Evolutionary conservation across 1,140 invertebrate species (phyloP).

Genomic region (Bombyx mandarina): DNA sequence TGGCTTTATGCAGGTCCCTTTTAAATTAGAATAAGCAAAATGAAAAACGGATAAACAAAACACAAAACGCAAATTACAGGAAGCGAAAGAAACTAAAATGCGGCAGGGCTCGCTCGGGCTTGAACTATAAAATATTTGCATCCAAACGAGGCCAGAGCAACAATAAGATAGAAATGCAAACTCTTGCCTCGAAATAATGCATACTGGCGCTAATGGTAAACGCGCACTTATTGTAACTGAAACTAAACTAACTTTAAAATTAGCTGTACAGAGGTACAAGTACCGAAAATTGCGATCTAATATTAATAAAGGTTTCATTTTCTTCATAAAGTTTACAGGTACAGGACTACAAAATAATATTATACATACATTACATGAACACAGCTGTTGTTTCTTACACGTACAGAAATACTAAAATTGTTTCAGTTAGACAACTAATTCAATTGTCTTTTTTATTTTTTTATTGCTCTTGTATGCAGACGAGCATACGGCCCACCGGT

Average conservation of each 20-base stretch:
- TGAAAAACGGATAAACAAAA: slow-evolving; percentile 23
- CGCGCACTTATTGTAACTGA: slow-evolving; percentile 5
- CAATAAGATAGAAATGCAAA: slow-evolving; percentile 53
- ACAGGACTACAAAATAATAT: too few species aligned
- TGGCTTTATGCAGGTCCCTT: slow-evolving; percentile 21
- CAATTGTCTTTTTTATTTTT: too few species aligned
- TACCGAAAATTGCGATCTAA: too few species aligned
- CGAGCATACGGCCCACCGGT: too few species aligned
- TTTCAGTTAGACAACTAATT: too few species aligned
- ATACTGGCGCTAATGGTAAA: slow-evolving; percentile 14
- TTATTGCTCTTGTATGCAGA: too few species aligned
- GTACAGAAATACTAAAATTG: too few species aligned
- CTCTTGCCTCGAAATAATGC: slow-evolving; percentile 27
- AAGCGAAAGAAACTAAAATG: slow-evolving; percentile 39
- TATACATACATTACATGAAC: too few species aligned
- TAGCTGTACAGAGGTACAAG: slow-evolving; percentile 3
- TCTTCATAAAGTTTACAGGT: too few species aligned
- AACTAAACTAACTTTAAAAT: slow-evolving; percentile 15
- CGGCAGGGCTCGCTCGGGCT: slow-evolving; percentile 27
- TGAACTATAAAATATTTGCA: slow-evolving; percentile 54
- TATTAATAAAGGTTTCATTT: too few species aligned
- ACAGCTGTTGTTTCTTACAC: too few species aligned
- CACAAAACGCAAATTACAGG: slow-evolving; percentile 39
- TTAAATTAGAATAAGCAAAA: slow-evolving; percentile 28
- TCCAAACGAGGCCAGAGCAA: slow-evolving; percentile 41